A percentile compares a stretch with the other conserved stretches of the same genome.
These are phyloP conservation scores for Trypoxylon attenuatum DNA, from an alignment of 2,888 invertebrate species.

Conservation along the genomic window DNA sequence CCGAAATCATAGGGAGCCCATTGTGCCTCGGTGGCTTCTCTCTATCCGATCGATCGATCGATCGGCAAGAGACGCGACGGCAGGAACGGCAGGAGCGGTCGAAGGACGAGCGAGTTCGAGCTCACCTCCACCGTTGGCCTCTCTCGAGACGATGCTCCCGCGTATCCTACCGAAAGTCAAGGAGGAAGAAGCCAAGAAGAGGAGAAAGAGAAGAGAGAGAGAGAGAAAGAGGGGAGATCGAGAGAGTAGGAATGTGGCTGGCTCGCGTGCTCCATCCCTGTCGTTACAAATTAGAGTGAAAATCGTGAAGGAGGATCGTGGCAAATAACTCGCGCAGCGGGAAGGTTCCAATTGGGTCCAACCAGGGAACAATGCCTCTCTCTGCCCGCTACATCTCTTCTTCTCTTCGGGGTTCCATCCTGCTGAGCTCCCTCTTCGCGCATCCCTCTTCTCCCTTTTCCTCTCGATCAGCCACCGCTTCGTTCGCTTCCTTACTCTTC, in stretches of 20 bases:
- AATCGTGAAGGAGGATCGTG: constrained; percentile 72
- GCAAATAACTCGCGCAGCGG: constrained; percentile 72
- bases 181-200: background rate
- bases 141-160: constrained; percentile 38
- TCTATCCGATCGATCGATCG: background rate
- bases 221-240: constrained; percentile 26
- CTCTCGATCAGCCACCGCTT: constrained; percentile 28
- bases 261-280: constrained; percentile 71
- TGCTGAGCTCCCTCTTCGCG: constrained; percentile 30
- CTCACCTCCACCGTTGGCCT: constrained; percentile 2
- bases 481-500: constrained; percentile 13
- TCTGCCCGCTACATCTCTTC: constrained; percentile 15
- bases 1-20: constrained; percentile 66
- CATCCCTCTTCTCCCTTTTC: constrained; percentile 30
- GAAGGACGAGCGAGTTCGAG: constrained; percentile 1
- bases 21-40: constrained; percentile 47
- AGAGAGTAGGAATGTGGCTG: constrained; percentile 64
- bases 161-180: constrained; percentile 5
- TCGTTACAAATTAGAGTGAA: constrained; percentile 74
- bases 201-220: constrained; percentile 10
- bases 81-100: background rate
- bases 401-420: constrained; percentile 23
- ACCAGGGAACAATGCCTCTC: constrained; percentile 54
- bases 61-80: constrained; percentile 18
- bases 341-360: constrained; percentile 55